Base-by-base conservation (phyloP, 2,888 invertebrate species). In the Bugulina stolonifera region DNA sequence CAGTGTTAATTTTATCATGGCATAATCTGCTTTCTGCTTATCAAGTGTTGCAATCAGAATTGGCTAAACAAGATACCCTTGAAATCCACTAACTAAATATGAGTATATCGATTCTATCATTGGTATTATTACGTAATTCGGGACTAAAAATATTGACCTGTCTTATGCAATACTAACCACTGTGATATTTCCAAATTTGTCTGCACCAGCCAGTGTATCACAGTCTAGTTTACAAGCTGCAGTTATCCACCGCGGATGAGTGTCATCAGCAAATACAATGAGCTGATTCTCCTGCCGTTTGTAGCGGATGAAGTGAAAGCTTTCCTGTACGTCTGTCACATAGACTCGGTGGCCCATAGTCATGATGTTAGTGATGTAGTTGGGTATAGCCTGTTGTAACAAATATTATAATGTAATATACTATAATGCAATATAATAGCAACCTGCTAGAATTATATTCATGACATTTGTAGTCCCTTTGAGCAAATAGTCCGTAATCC, bases 221-320 rank as follows among this genome's bases (percentile, higher is more conserved):
- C 96, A 98, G 86, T 99, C 99, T 70, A 99, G 86, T 71, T 97
- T 88, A 75, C 92, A 91, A 1, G 93, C 92, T 70, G 93, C 91
- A 0, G 97, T 96, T 52, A 97, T 91, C 94, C 95, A 99, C 77
- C 94, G 89, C 0, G 98, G 99, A 85, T 94, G 93, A 0, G 96
- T 96, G 82, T 99, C 99, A 83, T 99, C 99, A 1, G 97, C 95
- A 85, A 99, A 99, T 72, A 99, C 93, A 34, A 98, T 94, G 74
- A 99, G 87, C 81, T 98, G 97, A 85, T 99, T 99, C 84, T 99
- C 99, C 58, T 91, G 89, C 54, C 94, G 89, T 82, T 94, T 93
- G 84, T 98, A 98, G 54, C 95, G 90, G 0, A 99, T 90, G 85
- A 95, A 96, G 84, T 94, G 95, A 34, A 99, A 91, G 29, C 95